A percentile compares a stretch with the other conserved stretches of the same genome.
phyloP scores from a whole-genome alignment of 2,888 invertebrate species.

The Heliconius aoede region DNA sequence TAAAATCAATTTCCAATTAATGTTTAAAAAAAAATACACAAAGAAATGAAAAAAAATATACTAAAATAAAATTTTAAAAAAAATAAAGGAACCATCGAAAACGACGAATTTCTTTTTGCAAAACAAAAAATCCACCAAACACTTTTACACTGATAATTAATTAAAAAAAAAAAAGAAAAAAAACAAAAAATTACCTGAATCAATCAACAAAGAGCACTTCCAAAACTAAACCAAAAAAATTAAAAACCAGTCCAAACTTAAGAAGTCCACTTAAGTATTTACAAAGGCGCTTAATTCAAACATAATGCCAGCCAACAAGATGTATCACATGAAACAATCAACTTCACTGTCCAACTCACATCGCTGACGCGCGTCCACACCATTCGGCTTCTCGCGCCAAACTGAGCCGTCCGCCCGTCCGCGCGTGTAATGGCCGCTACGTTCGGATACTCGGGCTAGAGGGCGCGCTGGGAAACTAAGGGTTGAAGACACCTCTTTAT shows the following conservation, averaged over 20 bases:
- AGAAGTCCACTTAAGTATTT: constrained; percentile 71
- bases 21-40: constrained; percentile 5
- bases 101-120: not conserved
- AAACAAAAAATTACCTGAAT: constrained; percentile 45
- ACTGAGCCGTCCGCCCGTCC: constrained; percentile 63
- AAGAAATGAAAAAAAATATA: not conserved
- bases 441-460: constrained; percentile 71
- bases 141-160: constrained; percentile 5
- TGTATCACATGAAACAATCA: constrained; percentile 82
- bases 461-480: constrained; percentile 56
- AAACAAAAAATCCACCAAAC: not conserved
- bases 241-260: constrained; percentile 55
- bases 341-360: constrained; percentile 79
- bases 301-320: constrained; percentile 78
- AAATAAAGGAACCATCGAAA: not conserved
- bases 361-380: constrained; percentile 58
- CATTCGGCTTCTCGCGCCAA: constrained; percentile 75
- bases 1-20: constrained; percentile 36
- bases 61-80: not conserved
- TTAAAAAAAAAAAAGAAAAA: constrained; percentile 28
- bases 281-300: constrained; percentile 78
- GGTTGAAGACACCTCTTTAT: constrained; percentile 78
- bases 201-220: constrained; percentile 47
- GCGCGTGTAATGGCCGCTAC: constrained; percentile 43
- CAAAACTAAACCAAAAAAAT: constrained; percentile 40